Conservation (phyloP, 1,140 invertebrate genomes). For the Pentalonia nigronervosa region DNA sequence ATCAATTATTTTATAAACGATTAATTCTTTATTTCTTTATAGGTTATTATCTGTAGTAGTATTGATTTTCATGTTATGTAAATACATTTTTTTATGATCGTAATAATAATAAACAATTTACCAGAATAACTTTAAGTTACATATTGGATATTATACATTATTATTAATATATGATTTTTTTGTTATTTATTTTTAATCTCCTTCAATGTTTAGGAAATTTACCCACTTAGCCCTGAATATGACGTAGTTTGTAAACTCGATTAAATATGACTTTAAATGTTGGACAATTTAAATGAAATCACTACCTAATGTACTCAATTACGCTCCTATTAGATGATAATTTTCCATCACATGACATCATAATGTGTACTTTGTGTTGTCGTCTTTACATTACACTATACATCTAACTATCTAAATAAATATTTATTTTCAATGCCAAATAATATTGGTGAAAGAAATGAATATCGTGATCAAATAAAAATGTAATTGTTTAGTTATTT, state of each 20-base stretch:
- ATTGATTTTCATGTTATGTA: not conserved
- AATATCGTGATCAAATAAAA: constrained; percentile 29
- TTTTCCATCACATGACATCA: not conserved
- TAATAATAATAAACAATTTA: not conserved
- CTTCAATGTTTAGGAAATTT: not conserved
- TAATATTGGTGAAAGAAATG: not conserved
- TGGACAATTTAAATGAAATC: not conserved
- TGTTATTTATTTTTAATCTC: not conserved
- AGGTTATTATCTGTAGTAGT: not conserved
- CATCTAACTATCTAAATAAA: not conserved
- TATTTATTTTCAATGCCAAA: not conserved
- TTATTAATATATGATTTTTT: not conserved
- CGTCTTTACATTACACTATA: not conserved
- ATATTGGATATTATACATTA: not conserved
- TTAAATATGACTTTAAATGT: not conserved
- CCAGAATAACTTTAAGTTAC: not conserved
- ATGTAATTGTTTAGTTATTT: constrained; percentile 26
- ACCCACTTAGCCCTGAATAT: no score
- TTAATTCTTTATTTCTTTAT: not conserved
- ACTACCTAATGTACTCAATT: not conserved
- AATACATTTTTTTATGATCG: not conserved
- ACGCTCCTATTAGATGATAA: not conserved
- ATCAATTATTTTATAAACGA: not conserved
- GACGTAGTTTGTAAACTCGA: no score
- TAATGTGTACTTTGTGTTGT: not conserved